These are phyloP conservation scores for Mimas tiliae DNA, from an alignment of 2,888 invertebrate genomes.

Conservation along the genomic window DNA sequence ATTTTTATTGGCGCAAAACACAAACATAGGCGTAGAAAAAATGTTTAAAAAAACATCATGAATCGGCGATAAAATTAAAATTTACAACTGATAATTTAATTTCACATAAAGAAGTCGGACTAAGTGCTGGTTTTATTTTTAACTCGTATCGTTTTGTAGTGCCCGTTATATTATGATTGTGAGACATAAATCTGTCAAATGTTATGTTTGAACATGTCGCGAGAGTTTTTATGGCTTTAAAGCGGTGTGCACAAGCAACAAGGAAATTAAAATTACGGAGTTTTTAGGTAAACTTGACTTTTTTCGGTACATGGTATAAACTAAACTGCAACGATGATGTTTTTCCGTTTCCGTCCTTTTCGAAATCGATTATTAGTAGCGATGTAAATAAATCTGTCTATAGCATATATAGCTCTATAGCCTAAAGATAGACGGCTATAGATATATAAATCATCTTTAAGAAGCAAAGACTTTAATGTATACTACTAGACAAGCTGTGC, in stretches of 20 bases:
- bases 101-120: slow-evolving; percentile 68
- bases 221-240: slow-evolving; percentile 31
- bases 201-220: slow-evolving; percentile 40
- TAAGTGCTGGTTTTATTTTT: slow-evolving; percentile 52
- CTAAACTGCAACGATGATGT: no score
- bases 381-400: no score
- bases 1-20: neutral
- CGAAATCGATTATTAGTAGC: no score
- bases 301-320: no score
- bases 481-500: no score
- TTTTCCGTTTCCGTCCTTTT: no score
- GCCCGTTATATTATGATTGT: slow-evolving; percentile 69
- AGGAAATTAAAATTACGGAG: no score
- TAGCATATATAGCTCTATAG: no score
- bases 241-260: neutral
- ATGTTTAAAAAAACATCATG: slow-evolving; percentile 3
- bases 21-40: neutral
- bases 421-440: no score
- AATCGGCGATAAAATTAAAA: slow-evolving; percentile 36
- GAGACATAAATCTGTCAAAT: slow-evolving; percentile 69
- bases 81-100: slow-evolving; percentile 78
- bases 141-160: slow-evolving; percentile 65
- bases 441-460: no score
- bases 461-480: no score
- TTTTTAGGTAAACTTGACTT: no score